Evolutionary conservation across 2,888 invertebrate species (phyloP).

Genomic region (Globia sparganii): DNA sequence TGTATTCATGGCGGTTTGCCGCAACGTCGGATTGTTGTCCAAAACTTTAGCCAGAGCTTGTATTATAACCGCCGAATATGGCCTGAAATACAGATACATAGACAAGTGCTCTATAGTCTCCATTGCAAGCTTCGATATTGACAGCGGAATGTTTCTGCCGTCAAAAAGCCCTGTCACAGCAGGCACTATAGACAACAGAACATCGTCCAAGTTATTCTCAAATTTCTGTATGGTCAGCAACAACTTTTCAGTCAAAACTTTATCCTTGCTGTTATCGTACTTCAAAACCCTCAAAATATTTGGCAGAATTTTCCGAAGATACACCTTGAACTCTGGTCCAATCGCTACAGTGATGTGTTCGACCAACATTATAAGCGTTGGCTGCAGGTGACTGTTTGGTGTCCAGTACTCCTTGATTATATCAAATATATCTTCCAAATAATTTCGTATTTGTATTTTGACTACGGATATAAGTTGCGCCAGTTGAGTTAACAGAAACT

Average conservation of each 20-base stretch:
- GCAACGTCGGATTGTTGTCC: constrained; percentile 94
- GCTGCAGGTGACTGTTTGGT: constrained; percentile 95
- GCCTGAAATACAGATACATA: constrained; percentile 96
- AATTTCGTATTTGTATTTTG: constrained; percentile 98
- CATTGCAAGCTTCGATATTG: constrained; percentile 93
- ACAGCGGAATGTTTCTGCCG: constrained; percentile 94
- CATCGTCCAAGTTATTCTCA: constrained; percentile 98
- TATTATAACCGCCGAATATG: constrained; percentile 97
- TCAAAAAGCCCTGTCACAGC: constrained; percentile 98
- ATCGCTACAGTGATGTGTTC: constrained; percentile 98
- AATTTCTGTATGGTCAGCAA: constrained; percentile 97
- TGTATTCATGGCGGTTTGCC: constrained; percentile 96
- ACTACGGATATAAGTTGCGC: constrained; percentile 98
- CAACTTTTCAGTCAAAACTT: constrained; percentile 95
- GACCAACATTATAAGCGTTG: constrained; percentile 96
- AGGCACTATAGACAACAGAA: constrained; percentile 97
- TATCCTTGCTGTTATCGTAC: constrained; percentile 96
- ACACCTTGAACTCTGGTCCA: constrained; percentile 98
- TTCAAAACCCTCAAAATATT: constrained; percentile 97
- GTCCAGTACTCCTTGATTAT: constrained; percentile 98
- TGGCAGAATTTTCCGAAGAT: constrained; percentile 97
- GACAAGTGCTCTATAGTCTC: constrained; percentile 97
- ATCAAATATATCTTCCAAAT: constrained; percentile 98
- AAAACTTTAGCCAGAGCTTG: constrained; percentile 97
- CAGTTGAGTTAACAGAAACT: constrained; percentile 98